Base-by-base conservation (phyloP, 2,797 vertebrate genomes). In the Coranthus polyacanthus region DNA sequence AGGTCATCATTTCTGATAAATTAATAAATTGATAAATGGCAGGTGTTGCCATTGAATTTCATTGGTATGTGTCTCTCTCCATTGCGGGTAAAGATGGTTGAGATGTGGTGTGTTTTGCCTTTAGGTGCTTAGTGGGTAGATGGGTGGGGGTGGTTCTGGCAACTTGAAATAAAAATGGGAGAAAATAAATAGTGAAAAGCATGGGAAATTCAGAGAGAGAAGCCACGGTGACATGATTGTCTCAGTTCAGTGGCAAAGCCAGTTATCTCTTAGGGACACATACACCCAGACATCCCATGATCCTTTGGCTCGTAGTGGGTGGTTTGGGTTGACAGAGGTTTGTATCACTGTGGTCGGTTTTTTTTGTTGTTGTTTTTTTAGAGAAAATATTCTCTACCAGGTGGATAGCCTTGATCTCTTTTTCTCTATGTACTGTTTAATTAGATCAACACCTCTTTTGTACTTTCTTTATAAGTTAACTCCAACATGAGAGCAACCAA, bases 261-360 rank as follows among this genome's bases (percentile, higher is more conserved):
- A 84, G 86, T 84, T 84, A 91, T 91, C 87, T 84, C 76, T 41
- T 61, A 81, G 76, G 86, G 83, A 82, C 72, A 74, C 85, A 84
- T 82, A 88, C 56, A 83, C 78, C 66, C 79, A 45, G 64, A 70
- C 64, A 76, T 72, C 65, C 75, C 72, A 49, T 89, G 86, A 90
- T 87, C 75, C 76, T 73, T 60, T 80, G 81, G 79, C 83, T 72
- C 56, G 71, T 79, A 81, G 79, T 81, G 74, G 79, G 78, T 82
- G 78, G 61, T 81, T 85, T 62, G 39, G 73, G 65, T 87, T 81
- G 70, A 82, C 65, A 39, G 78, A 83, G 76, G 81, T 75, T 72
- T 68, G 59, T 63, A 75, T 75, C 46, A 55, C 29, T 45, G 34
- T 34, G n/a, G n/a, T n/a, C n/a, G n/a, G n/a, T n/a, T n/a, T n/a